Percentiles rank a stretch among this genome's conserved stretches.
phyloP scores from a whole-genome alignment of 2,888 invertebrate species.

The Drosophila buzzatii region DNA sequence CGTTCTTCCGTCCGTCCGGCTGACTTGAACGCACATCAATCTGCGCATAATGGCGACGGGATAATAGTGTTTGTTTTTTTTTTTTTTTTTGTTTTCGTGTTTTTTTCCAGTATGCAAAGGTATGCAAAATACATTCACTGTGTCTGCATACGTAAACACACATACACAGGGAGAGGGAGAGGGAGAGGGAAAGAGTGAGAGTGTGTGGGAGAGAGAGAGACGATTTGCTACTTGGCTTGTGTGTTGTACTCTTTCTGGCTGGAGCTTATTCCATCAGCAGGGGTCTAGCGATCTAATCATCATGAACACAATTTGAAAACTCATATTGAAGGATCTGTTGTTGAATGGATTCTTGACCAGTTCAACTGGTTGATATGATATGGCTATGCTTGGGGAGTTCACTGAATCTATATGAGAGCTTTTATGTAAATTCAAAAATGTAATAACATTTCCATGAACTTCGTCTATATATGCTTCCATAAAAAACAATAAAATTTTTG shows the following conservation, averaged over 20 bases:
- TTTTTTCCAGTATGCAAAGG: constrained; percentile 60
- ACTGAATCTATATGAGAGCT: background rate
- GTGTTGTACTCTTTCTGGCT: constrained; percentile 18
- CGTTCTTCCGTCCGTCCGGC: background rate
- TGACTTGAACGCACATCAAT: constrained; percentile 68
- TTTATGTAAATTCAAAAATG: no score
- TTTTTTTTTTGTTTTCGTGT: background rate
- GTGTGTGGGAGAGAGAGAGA: background rate
- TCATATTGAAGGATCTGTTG: background rate
- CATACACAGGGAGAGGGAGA: background rate
- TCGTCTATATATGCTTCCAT: no score
- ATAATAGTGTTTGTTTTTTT: constrained; percentile 69
- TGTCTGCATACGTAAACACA: constrained; percentile 34
- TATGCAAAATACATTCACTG: constrained; percentile 62
- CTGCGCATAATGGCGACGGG: constrained; percentile 71
- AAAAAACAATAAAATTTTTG: no score
- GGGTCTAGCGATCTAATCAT: background rate
- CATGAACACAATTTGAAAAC: background rate
- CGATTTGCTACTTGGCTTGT: constrained; percentile 27
- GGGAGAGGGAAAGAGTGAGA: constrained; percentile 1
- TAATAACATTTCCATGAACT: no score
- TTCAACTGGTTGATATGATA: background rate
- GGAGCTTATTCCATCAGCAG: background rate
- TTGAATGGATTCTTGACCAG: background rate
- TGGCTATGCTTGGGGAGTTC: no score